Conservation (phyloP, 1,140 invertebrate species). For the Callitettix versicolor region DNA sequence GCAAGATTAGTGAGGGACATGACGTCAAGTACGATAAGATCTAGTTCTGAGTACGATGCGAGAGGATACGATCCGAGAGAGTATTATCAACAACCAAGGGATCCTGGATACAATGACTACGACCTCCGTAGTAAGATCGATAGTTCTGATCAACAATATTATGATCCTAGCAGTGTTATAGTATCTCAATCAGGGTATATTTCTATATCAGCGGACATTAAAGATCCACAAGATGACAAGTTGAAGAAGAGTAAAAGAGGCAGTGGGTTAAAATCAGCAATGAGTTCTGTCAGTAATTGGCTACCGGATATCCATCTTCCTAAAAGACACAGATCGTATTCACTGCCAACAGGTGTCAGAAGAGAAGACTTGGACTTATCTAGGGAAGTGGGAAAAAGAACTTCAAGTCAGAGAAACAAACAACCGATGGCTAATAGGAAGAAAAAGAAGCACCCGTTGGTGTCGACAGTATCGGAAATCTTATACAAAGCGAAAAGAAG, state of each 20-base stretch:
- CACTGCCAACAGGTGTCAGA: slow-evolving; percentile 59
- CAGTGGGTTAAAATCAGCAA: slow-evolving; percentile 63
- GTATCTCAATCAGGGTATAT: slow-evolving; percentile 76
- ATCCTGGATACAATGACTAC: background rate
- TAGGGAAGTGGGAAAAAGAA: slow-evolving; percentile 15
- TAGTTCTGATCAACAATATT: slow-evolving; percentile 27
- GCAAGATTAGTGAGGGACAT: slow-evolving; percentile 4
- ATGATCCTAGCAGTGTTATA: slow-evolving; percentile 47
- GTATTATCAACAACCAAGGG: slow-evolving; percentile 5
- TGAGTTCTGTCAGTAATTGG: slow-evolving; percentile 69
- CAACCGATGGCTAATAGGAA: slow-evolving; percentile 35
- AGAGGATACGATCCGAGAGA: slow-evolving; percentile 11
- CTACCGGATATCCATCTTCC: slow-evolving; percentile 68
- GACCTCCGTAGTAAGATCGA: background rate
- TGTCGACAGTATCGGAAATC: slow-evolving; percentile 67
- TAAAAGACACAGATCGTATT: slow-evolving; percentile 67
- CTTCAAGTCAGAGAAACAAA: slow-evolving; percentile 5
- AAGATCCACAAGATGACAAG: slow-evolving; percentile 39
- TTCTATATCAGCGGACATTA: slow-evolving; percentile 57
- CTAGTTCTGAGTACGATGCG: background rate
- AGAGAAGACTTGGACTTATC: slow-evolving; percentile 40
- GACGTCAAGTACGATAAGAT: slow-evolving; percentile 15
- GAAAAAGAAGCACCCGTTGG: slow-evolving; percentile 65
- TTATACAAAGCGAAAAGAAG: slow-evolving; percentile 65
- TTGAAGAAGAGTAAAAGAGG: slow-evolving; percentile 56